phyloP scores from a whole-genome alignment of 2,797 vertebrate genomes.

The Platyrinchus mystaceus region DNA sequence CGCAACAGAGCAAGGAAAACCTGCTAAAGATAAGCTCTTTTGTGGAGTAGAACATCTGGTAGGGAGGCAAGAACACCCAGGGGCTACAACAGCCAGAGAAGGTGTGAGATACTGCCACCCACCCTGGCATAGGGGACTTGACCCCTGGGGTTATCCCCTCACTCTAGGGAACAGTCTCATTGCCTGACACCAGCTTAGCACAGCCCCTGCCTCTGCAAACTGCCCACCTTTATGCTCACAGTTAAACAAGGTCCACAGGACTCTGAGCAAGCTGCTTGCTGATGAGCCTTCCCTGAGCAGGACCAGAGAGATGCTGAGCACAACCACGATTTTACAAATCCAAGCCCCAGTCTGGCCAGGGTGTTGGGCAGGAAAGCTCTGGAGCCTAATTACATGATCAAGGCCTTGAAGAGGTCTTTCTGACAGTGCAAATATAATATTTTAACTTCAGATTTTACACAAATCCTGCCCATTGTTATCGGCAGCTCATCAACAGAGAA shows the following conservation, averaged over 20 bases:
- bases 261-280: background rate
- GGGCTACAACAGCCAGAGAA: background rate
- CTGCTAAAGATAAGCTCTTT: background rate
- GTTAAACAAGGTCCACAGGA: background rate
- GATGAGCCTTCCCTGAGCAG: background rate
- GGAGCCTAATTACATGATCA: fast-evolving
- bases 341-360: background rate
- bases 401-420: background rate
- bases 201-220: background rate
- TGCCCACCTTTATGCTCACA: no score
- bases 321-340: fast-evolving
- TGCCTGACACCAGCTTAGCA: fast-evolving
- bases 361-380: background rate
- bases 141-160: background rate
- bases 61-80: background rate
- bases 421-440: background rate
- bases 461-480: background rate
- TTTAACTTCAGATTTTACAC: background rate
- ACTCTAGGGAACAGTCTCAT: fast-evolving
- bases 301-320: background rate
- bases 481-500: background rate
- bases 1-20: background rate
- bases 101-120: background rate
- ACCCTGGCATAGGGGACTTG: fast-evolving
- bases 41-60: background rate